Percentiles rank a stretch among this genome's conserved stretches.
phyloP scores from a whole-genome alignment of 2,888 invertebrate species.

The Criorhina ranunculi region DNA sequence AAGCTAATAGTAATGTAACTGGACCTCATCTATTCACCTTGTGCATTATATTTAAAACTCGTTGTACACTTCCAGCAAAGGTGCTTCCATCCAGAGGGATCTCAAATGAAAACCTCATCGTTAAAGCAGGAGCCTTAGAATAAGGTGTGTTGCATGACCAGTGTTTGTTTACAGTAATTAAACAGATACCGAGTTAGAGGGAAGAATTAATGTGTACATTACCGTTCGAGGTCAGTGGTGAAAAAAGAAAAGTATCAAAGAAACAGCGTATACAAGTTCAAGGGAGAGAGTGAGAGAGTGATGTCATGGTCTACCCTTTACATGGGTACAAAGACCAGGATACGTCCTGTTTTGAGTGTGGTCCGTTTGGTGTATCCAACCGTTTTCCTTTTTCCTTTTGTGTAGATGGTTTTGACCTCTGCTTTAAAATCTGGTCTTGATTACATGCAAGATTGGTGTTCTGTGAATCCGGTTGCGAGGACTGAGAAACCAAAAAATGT shows the following conservation, averaged over 20 bases:
- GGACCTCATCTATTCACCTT: slow-evolving; percentile 43
- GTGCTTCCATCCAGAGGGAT: slow-evolving; percentile 10
- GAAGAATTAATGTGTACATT: slow-evolving; percentile 35
- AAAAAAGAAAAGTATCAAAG: background rate
- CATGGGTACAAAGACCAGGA: background rate
- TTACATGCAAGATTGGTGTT: background rate
- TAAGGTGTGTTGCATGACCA: slow-evolving; percentile 64
- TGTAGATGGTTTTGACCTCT: background rate
- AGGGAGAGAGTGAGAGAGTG: background rate
- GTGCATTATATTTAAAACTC: slow-evolving; percentile 39
- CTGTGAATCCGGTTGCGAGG: background rate
- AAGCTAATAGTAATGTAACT: slow-evolving; percentile 39
- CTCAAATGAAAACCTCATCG: slow-evolving; percentile 51
- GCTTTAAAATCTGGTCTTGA: background rate
- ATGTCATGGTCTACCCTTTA: background rate
- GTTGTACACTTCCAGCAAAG: slow-evolving; percentile 18
- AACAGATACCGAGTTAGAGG: slow-evolving; percentile 41
- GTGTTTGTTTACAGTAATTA: slow-evolving; percentile 67
- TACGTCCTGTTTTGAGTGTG: background rate
- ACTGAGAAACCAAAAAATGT: background rate
- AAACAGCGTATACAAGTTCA: background rate
- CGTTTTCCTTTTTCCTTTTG: background rate
- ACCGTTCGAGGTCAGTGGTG: background rate
- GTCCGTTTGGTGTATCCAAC: slow-evolving; percentile 5
- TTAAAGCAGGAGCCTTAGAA: slow-evolving; percentile 43